Evolutionary conservation across 2,113 vertebrate species (phyloP).

Genomic region (Colistium nudipinnis): DNA sequence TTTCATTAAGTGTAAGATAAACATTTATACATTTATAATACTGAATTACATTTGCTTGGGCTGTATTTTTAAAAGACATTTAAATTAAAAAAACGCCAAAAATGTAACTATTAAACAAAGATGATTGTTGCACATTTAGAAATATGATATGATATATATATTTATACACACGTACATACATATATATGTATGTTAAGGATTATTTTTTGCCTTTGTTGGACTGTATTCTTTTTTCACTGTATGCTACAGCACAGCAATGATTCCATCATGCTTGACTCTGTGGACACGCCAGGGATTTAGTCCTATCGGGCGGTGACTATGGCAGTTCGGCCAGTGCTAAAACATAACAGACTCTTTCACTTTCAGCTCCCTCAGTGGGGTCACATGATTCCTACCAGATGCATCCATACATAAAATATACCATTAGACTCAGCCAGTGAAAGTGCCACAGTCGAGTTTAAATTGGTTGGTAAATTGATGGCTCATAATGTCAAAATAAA

Average conservation of each 20-base stretch:
- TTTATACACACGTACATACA: background rate
- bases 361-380: constrained; percentile 64
- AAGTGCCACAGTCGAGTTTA: constrained; percentile 23
- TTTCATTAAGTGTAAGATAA: background rate
- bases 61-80: too few species aligned
- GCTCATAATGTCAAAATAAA: constrained; percentile 28
- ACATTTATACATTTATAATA: too few species aligned
- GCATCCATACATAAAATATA: constrained; percentile 68
- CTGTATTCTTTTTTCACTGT: constrained; percentile 17
- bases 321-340: constrained; percentile 61
- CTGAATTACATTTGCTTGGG: too few species aligned
- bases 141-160: too few species aligned
- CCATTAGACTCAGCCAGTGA: constrained; percentile 15
- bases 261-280: constrained; percentile 60
- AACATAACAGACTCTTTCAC: constrained; percentile 73
- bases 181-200: background rate
- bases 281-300: constrained; percentile 60
- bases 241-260: constrained; percentile 36
- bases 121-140: too few species aligned
- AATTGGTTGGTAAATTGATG: constrained; percentile 43
- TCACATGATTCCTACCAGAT: constrained; percentile 71
- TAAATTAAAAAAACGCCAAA: too few species aligned
- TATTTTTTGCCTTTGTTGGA: constrained; percentile 16
- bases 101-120: too few species aligned
- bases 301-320: constrained; percentile 56